phyloP scores from a whole-genome alignment of 2,888 invertebrate species.

The Synanthedon vespiformis region DNA sequence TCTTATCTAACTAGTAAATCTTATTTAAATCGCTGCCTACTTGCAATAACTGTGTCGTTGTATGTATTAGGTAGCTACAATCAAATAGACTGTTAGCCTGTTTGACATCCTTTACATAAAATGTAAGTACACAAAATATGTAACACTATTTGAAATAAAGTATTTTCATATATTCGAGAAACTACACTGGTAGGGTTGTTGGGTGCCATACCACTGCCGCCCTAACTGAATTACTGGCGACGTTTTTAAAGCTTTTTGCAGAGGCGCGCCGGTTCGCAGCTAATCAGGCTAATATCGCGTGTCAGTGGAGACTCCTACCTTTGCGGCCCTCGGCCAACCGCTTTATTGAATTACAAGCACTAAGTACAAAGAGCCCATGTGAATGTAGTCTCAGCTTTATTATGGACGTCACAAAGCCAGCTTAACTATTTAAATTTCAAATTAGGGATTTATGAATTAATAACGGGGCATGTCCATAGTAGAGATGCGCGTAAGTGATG shows the following conservation, averaged over 20 bases:
- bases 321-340: slow-evolving; percentile 11
- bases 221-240: slow-evolving; percentile 55
- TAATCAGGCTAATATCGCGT: slow-evolving; percentile 55
- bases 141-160: no score
- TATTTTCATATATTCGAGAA: not conserved
- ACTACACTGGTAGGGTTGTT: slow-evolving; percentile 20
- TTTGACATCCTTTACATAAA: no score
- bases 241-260: slow-evolving; percentile 63
- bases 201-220: slow-evolving; percentile 19
- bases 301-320: slow-evolving; percentile 24
- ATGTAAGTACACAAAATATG: no score
- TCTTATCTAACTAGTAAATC: no score
- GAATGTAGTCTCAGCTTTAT: slow-evolving; percentile 8
- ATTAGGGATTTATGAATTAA: not conserved
- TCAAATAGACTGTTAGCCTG: no score
- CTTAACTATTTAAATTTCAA: not conserved
- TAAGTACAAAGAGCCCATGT: slow-evolving; percentile 14
- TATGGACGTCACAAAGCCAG: not conserved
- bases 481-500: not conserved
- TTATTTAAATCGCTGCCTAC: no score
- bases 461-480: no score
- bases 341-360: slow-evolving; percentile 32
- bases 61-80: no score
- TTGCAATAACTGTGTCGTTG: no score
- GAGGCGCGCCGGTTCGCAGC: slow-evolving; percentile 36